Base-by-base conservation (phyloP, 2,888 invertebrate species). In the Pardosa pseudoannulata region DNA sequence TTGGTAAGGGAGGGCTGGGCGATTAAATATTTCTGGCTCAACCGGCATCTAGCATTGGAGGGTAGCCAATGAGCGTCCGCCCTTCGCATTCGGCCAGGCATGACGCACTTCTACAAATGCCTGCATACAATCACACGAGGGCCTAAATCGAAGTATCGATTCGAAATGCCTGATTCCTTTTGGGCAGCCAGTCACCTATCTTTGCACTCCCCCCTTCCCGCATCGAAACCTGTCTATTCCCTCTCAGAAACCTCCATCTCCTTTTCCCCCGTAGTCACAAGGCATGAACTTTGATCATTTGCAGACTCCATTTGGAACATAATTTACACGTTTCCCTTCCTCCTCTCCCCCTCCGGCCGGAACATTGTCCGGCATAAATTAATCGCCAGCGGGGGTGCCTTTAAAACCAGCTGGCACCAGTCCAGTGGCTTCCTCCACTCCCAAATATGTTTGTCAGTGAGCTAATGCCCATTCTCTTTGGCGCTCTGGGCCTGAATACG, bases 301-400 rank as follows among this genome's bases (percentile, higher is more conserved):
- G 56, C 56, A 56, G 56, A 56, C 56, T 56, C 56, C 56, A 56
- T 56, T 56, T 56, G 56, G 56, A 56, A 56, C 56, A 56, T 56
- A 56, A 56, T 56, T 56, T 56, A 23, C 56, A 23, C 56, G 41
- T 46, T 56, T 6, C 56, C 56, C 23, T 23, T 23, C 19, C 56
- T 23, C 56, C 56, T 23, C 9, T 16, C 3, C 1, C 56, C 19
- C n/a, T n/a, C n/a, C n/a, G n/a, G n/a, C n/a, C n/a, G n/a, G n/a
- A n/a, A n/a, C 11, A 76, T 83, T 83, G 82, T 83, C 82, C 82
- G 72, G 82, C 76, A 83, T 83, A 83, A 83, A 83, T 83, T 83
- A 83, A 75, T 64, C 76, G 71, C 64, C 82, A 75, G 82, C n/a
- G 56, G 56, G 56, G 7, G 56, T n/a, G n/a, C n/a, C 56, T n/a